Evolutionary conservation across 2,888 invertebrate genomes (phyloP), one percentile per base, ranked within the genome.

Genomic region (Venusia cambrica): DNA sequence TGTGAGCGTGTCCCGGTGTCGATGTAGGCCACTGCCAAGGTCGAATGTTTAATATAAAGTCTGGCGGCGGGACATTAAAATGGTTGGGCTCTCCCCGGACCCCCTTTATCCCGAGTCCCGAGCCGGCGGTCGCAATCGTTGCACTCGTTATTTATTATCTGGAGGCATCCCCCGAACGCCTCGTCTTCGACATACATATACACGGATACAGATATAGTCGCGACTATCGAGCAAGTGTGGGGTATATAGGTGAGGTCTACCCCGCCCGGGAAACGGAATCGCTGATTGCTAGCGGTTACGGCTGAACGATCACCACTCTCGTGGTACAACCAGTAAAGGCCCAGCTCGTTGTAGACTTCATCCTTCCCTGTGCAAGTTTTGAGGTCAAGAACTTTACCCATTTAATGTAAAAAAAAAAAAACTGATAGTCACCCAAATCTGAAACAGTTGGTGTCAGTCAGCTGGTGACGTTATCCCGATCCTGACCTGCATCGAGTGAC

Each of bases 1-100:
- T 83, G 80, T 81, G 80, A 83, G 83, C 77, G 81, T 81, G 83
- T 79, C 74, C 75, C 77, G 72, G 69, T 78, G 80, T 75, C 83
- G 73, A 85, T 85, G 84, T 87, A 81, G 87, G 87, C 83, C 87
- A 87, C 64, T 85, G 87, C 65, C 87, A 87, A 87, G 85, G 87
- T 79, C 83, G 85, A 85, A 85, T 87, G 85, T 85, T 87, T 87
- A 85, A 85, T 85, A 87, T 85, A 85, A 85, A 85, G 85, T 84
- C 85, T 84, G 85, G 83, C 81, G 71, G 78, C 81, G 76, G 65
- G 77, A 84, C 85, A 85, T 87, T 85, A 87, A 87, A 87, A 84
- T 85, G 85, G 83, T 84, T 83, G 79, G 75, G 73, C 81, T 73
- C 77, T 73, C 78, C 81, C 79, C 63, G 68, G 67, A 66, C 73